phyloP scores from a whole-genome alignment of 2,888 invertebrate species.

The Xanthorhoe spadicearia region DNA sequence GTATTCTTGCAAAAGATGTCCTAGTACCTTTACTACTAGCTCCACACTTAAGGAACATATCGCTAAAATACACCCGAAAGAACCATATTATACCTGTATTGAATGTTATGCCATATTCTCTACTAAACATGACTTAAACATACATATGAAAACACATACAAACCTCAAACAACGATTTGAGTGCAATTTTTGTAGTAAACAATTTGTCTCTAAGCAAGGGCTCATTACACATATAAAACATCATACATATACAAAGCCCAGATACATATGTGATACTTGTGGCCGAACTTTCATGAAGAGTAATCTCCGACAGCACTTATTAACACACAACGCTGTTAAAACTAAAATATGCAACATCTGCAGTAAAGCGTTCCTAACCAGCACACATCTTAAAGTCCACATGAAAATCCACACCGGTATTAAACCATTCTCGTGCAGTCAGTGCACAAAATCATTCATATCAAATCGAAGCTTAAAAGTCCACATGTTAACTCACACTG shows the following conservation, averaged over 20 bases:
- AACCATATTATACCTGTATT: not conserved
- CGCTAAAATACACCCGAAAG: not conserved
- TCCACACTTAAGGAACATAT: not conserved
- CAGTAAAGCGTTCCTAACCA: not conserved
- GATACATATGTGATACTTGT: not conserved
- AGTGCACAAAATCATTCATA: not conserved
- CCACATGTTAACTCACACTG: not conserved
- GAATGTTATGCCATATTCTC: not conserved
- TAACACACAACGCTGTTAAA: not conserved
- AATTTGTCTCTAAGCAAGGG: conserved; percentile 1
- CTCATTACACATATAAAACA: conserved; percentile 1
- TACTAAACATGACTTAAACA: not conserved
- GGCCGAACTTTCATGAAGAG: not conserved
- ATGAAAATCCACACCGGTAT: not conserved
- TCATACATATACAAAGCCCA: not conserved
- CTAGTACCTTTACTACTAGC: not conserved
- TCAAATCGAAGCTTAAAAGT: not conserved
- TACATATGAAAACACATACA: not conserved
- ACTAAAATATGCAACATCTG: not conserved
- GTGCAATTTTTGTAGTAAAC: conserved; percentile 8
- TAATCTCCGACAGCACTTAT: not conserved
- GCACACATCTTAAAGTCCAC: not conserved
- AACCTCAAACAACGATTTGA: not conserved
- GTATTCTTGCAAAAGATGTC: not conserved
- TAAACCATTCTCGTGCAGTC: not conserved